Evolutionary conservation across 2,797 vertebrate genomes (phyloP).

Genomic region (Sandelia bainsii): DNA sequence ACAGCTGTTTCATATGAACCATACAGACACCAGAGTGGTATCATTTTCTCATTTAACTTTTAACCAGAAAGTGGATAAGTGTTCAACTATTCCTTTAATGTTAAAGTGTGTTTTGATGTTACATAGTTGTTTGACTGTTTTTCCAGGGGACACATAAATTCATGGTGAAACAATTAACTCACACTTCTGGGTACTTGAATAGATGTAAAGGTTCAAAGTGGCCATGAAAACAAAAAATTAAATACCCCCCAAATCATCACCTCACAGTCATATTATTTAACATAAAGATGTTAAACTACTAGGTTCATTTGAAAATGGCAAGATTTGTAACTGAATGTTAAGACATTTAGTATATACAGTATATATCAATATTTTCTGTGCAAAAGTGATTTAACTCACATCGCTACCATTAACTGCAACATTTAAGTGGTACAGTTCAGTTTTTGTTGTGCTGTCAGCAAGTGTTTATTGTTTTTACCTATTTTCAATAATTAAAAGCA

Average conservation of each 20-base stretch:
- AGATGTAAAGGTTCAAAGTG: conserved; percentile 2
- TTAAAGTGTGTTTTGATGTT: background rate
- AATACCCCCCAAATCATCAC: background rate
- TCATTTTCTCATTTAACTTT: conserved; percentile 2
- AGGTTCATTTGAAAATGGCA: background rate
- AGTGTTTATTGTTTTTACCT: conserved; percentile 2
- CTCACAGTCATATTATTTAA: background rate
- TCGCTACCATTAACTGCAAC: conserved; percentile 34
- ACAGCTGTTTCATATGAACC: background rate
- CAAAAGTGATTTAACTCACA: conserved; percentile 32
- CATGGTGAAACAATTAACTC: conserved; percentile 9
- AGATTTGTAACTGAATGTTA: background rate
- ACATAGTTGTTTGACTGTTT: conserved; percentile 1
- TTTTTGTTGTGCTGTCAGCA: conserved; percentile 42
- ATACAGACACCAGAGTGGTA: background rate
- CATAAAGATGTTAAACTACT: background rate
- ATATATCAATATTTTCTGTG: conserved; percentile 5
- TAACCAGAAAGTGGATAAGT: background rate
- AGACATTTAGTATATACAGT: conserved; percentile 1
- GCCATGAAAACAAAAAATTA: background rate
- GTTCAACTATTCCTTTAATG: background rate
- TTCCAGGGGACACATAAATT: background rate
- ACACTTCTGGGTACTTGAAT: background rate
- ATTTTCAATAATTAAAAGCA: conserved; percentile 36
- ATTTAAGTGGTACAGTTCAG: conserved; percentile 43